phyloP scores from a whole-genome alignment of 2,888 invertebrate genomes.

The Sesia apiformis region DNA sequence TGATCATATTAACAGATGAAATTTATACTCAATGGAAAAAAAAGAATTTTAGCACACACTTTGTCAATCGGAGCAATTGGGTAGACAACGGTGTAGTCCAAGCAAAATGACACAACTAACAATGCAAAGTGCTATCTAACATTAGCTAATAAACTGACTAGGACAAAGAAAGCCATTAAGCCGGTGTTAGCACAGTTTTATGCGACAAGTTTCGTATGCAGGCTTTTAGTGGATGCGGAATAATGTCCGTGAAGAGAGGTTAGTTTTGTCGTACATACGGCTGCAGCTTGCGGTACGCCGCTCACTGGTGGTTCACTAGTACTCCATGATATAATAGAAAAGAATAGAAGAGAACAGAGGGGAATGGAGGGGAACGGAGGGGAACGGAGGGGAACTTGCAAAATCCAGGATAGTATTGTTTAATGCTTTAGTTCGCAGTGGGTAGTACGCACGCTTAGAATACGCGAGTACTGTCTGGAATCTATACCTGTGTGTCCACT shows the following conservation, averaged over 20 bases:
- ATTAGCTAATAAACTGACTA: background rate
- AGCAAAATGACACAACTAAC: background rate
- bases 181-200: conserved; percentile 5
- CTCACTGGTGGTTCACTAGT: background rate
- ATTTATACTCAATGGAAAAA: no score
- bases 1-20: no score
- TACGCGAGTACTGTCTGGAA: no score
- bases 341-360: background rate
- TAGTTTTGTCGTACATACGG: conserved; percentile 15
- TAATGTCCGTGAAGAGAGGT: conserved; percentile 30
- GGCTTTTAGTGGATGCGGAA: conserved; percentile 35
- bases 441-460: no score
- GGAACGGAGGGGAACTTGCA: no score
- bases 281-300: conserved; percentile 1
- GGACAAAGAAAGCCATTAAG: background rate
- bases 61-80: no score
- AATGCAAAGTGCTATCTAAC: background rate
- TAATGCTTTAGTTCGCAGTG: no score
- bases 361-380: no score
- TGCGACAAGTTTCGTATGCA: conserved; percentile 32
- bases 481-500: no score
- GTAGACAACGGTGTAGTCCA: no score
- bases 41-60: no score
- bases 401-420: no score
- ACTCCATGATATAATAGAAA: background rate